Percentiles rank a stretch among this genome's conserved stretches.
phyloP scores from a whole-genome alignment of 2,113 vertebrate genomes.

The Lepisosteus osseus region DNA sequence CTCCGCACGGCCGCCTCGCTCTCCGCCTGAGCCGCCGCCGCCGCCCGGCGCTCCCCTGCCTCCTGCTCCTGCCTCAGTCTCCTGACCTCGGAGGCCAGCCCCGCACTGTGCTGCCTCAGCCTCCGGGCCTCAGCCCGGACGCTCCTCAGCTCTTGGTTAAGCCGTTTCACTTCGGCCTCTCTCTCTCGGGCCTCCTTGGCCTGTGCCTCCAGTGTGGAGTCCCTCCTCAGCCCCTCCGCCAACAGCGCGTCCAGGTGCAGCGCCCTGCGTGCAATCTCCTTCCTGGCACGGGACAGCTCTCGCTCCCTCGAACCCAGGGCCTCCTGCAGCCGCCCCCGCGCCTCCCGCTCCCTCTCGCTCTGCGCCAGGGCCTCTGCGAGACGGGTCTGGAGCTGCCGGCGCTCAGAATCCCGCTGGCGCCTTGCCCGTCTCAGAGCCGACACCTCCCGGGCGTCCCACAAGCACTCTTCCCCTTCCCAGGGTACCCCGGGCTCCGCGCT shows the following conservation, averaged over 20 bases:
- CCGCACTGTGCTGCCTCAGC: slow-evolving; percentile 35
- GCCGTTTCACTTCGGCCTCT: slow-evolving; percentile 27
- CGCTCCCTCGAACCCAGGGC: slow-evolving; percentile 41
- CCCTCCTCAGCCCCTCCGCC: slow-evolving; percentile 24
- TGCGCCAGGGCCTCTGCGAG: slow-evolving; percentile 44
- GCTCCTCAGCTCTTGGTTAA: slow-evolving; percentile 36
- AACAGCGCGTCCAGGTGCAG: slow-evolving; percentile 24
- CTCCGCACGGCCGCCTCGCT: slow-evolving; percentile 33
- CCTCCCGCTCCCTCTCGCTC: slow-evolving; percentile 35
- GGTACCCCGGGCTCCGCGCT: slow-evolving; percentile 26
- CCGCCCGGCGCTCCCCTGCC: slow-evolving; percentile 9
- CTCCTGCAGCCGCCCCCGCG: slow-evolving; percentile 36
- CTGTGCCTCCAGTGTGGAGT: slow-evolving; percentile 27
- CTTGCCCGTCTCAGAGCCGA: slow-evolving; percentile 17
- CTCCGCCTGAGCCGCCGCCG: slow-evolving; percentile 25
- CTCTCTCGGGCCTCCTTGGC: slow-evolving; percentile 41
- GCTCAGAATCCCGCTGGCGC: slow-evolving; percentile 32
- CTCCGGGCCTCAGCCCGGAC: slow-evolving; percentile 38
- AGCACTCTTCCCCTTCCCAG: slow-evolving; percentile 37
- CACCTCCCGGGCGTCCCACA: slow-evolving; percentile 48
- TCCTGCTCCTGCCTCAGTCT: slow-evolving; percentile 33
- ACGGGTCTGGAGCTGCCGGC: slow-evolving; percentile 33
- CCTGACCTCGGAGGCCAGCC: slow-evolving; percentile 31
- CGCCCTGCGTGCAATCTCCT: slow-evolving; percentile 9
- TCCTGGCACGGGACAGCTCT: slow-evolving; percentile 39